Evolutionary conservation across 2,888 invertebrate species (phyloP).

Genomic region (Erannis defoliaria): DNA sequence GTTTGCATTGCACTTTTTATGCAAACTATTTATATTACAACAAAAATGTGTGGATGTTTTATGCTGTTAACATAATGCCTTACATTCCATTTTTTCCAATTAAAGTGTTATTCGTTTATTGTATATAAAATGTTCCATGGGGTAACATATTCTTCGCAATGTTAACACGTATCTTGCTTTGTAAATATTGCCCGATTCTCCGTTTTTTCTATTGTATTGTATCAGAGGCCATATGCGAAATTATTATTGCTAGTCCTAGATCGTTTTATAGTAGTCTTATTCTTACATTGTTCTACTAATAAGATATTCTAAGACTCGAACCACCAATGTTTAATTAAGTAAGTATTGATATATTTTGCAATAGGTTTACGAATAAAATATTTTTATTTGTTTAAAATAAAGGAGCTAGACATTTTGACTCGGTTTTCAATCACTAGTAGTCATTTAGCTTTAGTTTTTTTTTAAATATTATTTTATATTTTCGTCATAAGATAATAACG

Average conservation of each 20-base stretch:
- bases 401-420: slow-evolving; percentile 6
- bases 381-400: neutral
- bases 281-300: neutral
- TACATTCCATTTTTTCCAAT: slow-evolving; percentile 55
- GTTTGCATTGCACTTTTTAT: too few species aligned
- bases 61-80: slow-evolving; percentile 45
- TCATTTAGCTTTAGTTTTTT: neutral
- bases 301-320: slow-evolving; percentile 32
- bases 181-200: slow-evolving; percentile 51
- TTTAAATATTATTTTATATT: slow-evolving; percentile 31
- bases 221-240: slow-evolving; percentile 72
- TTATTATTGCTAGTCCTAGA: slow-evolving; percentile 65
- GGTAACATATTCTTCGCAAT: slow-evolving; percentile 31
- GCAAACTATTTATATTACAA: neutral
- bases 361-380: neutral
- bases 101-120: slow-evolving; percentile 55
- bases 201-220: slow-evolving; percentile 17
- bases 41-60: neutral
- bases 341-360: neutral
- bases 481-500: neutral
- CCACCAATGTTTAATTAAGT: slow-evolving; percentile 36
- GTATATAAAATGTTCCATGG: slow-evolving; percentile 50
- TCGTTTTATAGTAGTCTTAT: slow-evolving; percentile 15
- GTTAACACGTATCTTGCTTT: slow-evolving; percentile 46
- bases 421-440: neutral